These are phyloP conservation scores for Cerceris rybyensis DNA, from an alignment of 2,888 invertebrate genomes.

Conservation along the genomic window DNA sequence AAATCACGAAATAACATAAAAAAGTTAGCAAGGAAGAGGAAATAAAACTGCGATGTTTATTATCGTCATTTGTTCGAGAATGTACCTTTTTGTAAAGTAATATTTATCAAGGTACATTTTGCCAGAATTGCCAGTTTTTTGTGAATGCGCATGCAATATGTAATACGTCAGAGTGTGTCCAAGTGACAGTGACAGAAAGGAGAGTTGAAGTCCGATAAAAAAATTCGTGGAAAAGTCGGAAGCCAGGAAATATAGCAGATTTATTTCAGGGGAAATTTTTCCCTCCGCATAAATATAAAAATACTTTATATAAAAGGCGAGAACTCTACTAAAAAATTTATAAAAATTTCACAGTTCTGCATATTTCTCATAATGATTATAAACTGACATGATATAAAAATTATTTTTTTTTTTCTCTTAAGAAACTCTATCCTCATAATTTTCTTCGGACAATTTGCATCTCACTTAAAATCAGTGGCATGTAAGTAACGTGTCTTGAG, in stretches of 20 bases:
- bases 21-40: no score
- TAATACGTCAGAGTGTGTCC: background rate
- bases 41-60: no score
- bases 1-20: no score
- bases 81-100: background rate
- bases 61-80: no score
- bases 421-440: no score
- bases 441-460: no score
- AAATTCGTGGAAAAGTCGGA: background rate
- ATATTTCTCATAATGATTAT: no score
- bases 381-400: no score
- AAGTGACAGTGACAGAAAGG: conserved; percentile 2
- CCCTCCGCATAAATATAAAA: background rate
- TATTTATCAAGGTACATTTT: conserved; percentile 2
- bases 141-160: background rate
- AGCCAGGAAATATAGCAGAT: background rate
- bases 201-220: background rate
- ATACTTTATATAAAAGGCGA: background rate
- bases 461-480: no score
- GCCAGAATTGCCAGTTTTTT: background rate
- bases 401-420: no score
- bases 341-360: no score
- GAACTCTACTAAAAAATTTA: background rate
- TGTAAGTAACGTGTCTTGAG: no score
- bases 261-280: background rate